These are phyloP conservation scores for Babyrousa celebensis DNA, from an alignment of 2,797 vertebrate species.

Conservation along the genomic window DNA sequence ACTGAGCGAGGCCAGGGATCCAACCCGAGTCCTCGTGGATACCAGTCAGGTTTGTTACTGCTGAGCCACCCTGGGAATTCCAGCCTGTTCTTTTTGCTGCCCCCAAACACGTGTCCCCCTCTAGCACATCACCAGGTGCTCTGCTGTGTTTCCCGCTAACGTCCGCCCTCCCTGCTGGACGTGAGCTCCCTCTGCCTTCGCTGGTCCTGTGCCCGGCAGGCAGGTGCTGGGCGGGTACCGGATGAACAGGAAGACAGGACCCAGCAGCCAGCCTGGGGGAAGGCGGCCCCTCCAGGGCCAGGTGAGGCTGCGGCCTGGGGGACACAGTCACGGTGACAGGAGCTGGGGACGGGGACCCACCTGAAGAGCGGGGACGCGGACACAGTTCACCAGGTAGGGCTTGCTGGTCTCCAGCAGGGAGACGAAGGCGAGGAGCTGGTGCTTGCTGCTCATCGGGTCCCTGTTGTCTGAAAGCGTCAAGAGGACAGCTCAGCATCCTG, in stretches of 20 bases:
- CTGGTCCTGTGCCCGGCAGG: not conserved
- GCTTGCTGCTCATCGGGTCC: slow-evolving; percentile 91
- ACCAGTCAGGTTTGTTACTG: no score
- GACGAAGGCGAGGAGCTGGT: slow-evolving; percentile 96
- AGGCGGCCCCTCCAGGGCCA: accelerated
- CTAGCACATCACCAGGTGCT: accelerated
- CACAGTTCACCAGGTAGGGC: slow-evolving; percentile 96
- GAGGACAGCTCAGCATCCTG: not conserved
- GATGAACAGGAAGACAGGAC: not conserved
- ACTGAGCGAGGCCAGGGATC: no score
- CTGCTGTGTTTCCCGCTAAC: not conserved
- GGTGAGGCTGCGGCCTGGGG: accelerated
- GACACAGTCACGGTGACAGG: not conserved
- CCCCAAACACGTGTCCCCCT: accelerated
- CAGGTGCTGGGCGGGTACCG: not conserved
- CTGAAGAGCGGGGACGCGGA: slow-evolving; percentile 95
- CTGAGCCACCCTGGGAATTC: no score
- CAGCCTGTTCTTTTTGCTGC: not conserved
- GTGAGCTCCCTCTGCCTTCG: accelerated
- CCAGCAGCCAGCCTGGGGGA: not conserved
- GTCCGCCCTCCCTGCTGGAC: accelerated
- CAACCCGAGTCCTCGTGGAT: no score
- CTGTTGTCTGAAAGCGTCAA: slow-evolving; percentile 87
- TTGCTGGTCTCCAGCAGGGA: slow-evolving; percentile 97
- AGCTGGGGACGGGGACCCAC: slow-evolving; percentile 86